Evolutionary conservation across 2,888 invertebrate genomes (phyloP), one percentile per base, ranked within the genome.

Genomic region (Sthenelais limicola): DNA sequence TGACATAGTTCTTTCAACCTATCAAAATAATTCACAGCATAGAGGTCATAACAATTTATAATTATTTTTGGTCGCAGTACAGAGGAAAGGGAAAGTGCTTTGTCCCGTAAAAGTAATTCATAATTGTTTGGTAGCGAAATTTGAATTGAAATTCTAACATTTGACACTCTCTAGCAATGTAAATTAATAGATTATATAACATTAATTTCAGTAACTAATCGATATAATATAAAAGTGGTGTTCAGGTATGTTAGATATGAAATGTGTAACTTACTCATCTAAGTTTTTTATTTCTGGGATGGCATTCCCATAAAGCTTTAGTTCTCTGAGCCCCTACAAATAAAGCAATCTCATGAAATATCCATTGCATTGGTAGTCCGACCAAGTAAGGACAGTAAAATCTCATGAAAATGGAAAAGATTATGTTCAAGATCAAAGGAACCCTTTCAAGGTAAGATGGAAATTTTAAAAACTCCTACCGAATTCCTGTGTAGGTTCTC

Each of bases 1-100:
- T 78, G 77, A 49, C 80, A 77, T 35, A 86, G 68, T 28, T 85
- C 84, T 77, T 82, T 83, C 68, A 84, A 80, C 73, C 84, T 85
- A 79, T 4, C 51, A 67, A 30, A 32, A 33, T 4, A 66, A 35
- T 7, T 66, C 21, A 43, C 9, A 43, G 9, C 18, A 15, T 43
- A 43, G 43, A 43, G 9, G 12, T 15, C 9, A 43, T 9, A 18
- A 9, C 9, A 43, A 43, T 43, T 43, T 43, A 15, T 15, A 43
- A n/a, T n/a, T n/a, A n/a, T n/a, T n/a, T n/a, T n/a, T n/a, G n/a
- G n/a, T n/a, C n/a, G n/a, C n/a, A n/a, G n/a, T n/a, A n/a, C n/a
- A n/a, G n/a, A n/a, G n/a, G n/a, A n/a, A n/a, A n/a, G n/a, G n/a
- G n/a, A n/a, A n/a, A n/a, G n/a, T n/a, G n/a, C n/a, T n/a, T n/a